Base-by-base conservation (phyloP, 2,888 invertebrate genomes). In the Cephus nigrinus region DNA sequence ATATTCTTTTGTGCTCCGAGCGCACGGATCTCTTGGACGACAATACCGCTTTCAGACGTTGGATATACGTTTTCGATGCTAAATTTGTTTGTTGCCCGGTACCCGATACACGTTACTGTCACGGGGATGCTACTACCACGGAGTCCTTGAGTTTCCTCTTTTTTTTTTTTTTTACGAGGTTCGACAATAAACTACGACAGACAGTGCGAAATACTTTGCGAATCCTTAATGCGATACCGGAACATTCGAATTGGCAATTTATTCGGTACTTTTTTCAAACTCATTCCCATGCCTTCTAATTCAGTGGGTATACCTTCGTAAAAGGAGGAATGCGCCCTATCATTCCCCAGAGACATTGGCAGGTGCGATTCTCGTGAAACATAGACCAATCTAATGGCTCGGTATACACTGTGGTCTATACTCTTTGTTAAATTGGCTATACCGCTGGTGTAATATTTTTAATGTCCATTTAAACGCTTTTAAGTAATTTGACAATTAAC, bases 41-140 rank as follows among this genome's bases (percentile, higher is more conserved):
- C 32, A 40, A 36, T 68, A 30, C 12, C 12, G 74, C 68, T 84
- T 84, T 79, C 80, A 35, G 74, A 11, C 31, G 35, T 12, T 33
- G 35, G 74, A 33, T 74, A 15, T 73, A 74, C 68, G 11, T 36
- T 23, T 55, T 68, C 79, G 76, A 81, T 81, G 80, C 76, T 82
- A 78, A 84, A 84, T 84, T 83, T 81, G 86, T 85, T 86, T 85
- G 84, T 84, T 85, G 82, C 80, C 55, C 82, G 76, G 79, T 79
- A 69, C 23, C 76, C 80, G 83, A 84, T 83, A 84, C 79, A 82
- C 78, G 55, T 55, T 55, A 23, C 55, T 55, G 55, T 55, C 55
- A 55, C 23, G 23, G 23, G 23, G 23, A 23, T 0, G 23, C 55
- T 55, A 0, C 55, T 55, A 55, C 55, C 23, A 55, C 23, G 55